Percentiles rank a stretch among this genome's conserved stretches.
Conservation (phyloP, 37 sponge, comb jelly and placozoan species). For the Oscarella lobularis region DNA sequence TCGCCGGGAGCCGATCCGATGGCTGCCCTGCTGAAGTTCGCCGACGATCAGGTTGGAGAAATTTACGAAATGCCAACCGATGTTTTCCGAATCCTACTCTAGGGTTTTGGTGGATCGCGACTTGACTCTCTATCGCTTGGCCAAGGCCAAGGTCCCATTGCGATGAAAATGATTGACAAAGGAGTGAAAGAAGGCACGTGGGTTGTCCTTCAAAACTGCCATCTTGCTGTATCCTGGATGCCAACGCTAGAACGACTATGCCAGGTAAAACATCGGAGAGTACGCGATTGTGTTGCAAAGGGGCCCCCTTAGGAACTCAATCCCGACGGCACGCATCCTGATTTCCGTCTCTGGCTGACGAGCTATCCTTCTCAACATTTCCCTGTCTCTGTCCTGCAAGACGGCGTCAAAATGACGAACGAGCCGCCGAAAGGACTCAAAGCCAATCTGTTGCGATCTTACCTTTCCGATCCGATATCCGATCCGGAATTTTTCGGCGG, state of each 20-base stretch:
- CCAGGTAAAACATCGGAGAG: too few species aligned
- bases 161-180: conserved; percentile 88
- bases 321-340: conserved; percentile 92
- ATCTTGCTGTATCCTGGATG: conserved; percentile 99
- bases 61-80: not conserved
- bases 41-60: conserved; percentile 80
- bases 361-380: conserved; percentile 93
- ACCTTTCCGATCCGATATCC: conserved; percentile 84
- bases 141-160: conserved; percentile 98
- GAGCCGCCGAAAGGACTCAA: conserved; percentile 99
- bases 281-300: too few species aligned
- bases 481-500: conserved; percentile 86
- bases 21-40: conserved; percentile 96
- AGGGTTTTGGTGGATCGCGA: conserved; percentile 94
- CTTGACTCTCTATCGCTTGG: conserved; percentile 91
- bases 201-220: conserved; percentile 99
- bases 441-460: conserved; percentile 91
- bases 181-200: conserved; percentile 94
- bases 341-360: conserved; percentile 96
- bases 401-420: conserved; percentile 99
- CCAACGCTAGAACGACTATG: conserved; percentile 88
- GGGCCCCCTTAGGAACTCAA: conserved; percentile 68
- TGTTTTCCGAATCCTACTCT: not conserved
- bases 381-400: conserved; percentile 96
- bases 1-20: conserved; percentile 98